phyloP scores from a whole-genome alignment of 2,797 vertebrate species.

The Zenarchopterus dispar region DNA sequence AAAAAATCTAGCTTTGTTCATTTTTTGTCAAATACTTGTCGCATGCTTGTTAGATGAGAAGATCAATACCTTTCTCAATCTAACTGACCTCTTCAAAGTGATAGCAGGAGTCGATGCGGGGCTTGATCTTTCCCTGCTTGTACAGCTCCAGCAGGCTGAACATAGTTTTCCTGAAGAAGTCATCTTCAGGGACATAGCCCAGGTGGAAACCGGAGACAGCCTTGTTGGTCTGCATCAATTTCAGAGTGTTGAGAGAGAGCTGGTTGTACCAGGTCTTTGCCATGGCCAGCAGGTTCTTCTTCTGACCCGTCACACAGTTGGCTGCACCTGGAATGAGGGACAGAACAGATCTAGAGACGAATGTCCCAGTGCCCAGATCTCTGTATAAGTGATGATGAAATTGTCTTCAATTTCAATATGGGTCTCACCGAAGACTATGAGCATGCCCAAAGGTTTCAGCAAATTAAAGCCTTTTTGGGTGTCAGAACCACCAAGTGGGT shows the following conservation, averaged over 20 bases:
- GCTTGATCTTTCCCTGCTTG: slow-evolving; percentile 90
- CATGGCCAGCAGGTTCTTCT: slow-evolving; percentile 88
- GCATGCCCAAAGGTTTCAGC: slow-evolving; percentile 89
- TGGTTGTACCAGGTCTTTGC: slow-evolving; percentile 95
- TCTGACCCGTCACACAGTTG: slow-evolving; percentile 89
- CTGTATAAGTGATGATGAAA: no score
- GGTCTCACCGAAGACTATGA: slow-evolving; percentile 88
- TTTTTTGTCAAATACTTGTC: no score
- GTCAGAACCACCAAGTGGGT: slow-evolving; percentile 90
- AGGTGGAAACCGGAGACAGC: slow-evolving; percentile 89
- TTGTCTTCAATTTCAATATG: no score
- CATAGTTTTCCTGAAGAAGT: slow-evolving; percentile 80
- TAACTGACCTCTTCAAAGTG: slow-evolving; percentile 89
- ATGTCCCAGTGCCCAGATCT: neutral
- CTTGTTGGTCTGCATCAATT: slow-evolving; percentile 89
- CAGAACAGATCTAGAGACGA: neutral
- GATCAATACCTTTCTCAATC: neutral
- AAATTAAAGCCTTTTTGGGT: slow-evolving; percentile 89
- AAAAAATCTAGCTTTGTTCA: neutral
- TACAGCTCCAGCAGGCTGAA: slow-evolving; percentile 84
- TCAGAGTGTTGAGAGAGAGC: slow-evolving; percentile 87
- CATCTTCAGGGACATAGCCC: slow-evolving; percentile 76
- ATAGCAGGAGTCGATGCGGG: slow-evolving; percentile 88
- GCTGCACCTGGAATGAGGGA: slow-evolving; percentile 80
- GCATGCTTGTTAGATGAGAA: neutral